Conservation (phyloP, 1,140 invertebrate species). For the Pseudoatta argentina region DNA sequence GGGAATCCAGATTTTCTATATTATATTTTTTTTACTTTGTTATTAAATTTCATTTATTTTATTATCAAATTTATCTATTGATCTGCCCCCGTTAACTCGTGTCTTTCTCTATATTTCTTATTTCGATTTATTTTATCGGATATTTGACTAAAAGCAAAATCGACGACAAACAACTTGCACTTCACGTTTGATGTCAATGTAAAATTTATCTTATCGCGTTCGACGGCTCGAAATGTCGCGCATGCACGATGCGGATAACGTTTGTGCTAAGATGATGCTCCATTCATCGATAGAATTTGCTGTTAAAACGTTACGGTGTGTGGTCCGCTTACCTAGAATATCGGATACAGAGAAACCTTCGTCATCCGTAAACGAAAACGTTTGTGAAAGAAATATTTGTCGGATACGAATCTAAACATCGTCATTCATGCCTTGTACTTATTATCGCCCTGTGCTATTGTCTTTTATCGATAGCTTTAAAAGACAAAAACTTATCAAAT, state of each 20-base stretch:
- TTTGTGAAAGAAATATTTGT: conserved; percentile 14
- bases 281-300: conserved; percentile 40
- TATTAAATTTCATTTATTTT: no score
- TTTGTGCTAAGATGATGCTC: conserved; percentile 8
- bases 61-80: background rate
- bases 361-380: conserved; percentile 15
- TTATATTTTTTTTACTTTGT: no score
- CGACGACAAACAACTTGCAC: conserved; percentile 20
- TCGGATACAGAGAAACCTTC: conserved; percentile 1
- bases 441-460: background rate
- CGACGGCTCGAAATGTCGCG: conserved; percentile 3
- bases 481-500: background rate
- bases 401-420: background rate
- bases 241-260: conserved; percentile 1
- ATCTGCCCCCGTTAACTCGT: background rate
- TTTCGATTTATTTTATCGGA: background rate
- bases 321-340: background rate
- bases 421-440: background rate
- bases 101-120: background rate
- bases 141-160: conserved; percentile 25
- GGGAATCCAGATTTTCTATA: background rate
- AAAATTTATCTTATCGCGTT: conserved; percentile 59
- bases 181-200: conserved; percentile 24
- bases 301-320: conserved; percentile 1
- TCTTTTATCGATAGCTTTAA: background rate